Evolutionary conservation across 2,797 vertebrate species (phyloP).

Genomic region (Mus minutoides): DNA sequence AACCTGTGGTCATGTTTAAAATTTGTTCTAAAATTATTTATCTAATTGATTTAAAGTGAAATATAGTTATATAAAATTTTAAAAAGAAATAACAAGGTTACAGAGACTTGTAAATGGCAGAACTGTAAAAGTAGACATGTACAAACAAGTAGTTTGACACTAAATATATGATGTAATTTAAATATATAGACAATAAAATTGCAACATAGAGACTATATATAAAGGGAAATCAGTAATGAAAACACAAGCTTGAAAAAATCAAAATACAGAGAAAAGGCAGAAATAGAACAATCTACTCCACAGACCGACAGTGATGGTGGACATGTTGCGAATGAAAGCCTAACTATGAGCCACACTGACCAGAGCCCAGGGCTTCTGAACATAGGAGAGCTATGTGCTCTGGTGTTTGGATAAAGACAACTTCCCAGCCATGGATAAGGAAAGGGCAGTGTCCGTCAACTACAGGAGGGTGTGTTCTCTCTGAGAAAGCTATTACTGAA

Average conservation of each 20-base stretch:
- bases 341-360: not conserved
- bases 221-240: conserved; percentile 17
- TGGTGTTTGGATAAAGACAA: not conserved
- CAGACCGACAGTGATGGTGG: not conserved
- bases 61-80: conserved; percentile 36
- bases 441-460: not conserved
- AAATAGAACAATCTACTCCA: not conserved
- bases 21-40: conserved; percentile 46
- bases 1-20: conserved; percentile 54
- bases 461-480: not conserved
- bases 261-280: conserved; percentile 31
- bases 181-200: conserved; percentile 24
- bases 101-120: not conserved
- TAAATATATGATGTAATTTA: conserved; percentile 8
- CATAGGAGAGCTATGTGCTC: not conserved
- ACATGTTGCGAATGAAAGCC: not conserved
- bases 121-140: not conserved
- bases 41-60: conserved; percentile 37
- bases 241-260: not conserved
- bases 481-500: conserved; percentile 6
- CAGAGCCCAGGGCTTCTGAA: not conserved
- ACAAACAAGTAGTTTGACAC: not conserved
- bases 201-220: not conserved
- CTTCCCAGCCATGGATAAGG: not conserved
- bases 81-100: conserved; percentile 50